Evolutionary conservation across 2,113 vertebrate genomes (phyloP).

Genomic region (Pungitius pungitius): DNA sequence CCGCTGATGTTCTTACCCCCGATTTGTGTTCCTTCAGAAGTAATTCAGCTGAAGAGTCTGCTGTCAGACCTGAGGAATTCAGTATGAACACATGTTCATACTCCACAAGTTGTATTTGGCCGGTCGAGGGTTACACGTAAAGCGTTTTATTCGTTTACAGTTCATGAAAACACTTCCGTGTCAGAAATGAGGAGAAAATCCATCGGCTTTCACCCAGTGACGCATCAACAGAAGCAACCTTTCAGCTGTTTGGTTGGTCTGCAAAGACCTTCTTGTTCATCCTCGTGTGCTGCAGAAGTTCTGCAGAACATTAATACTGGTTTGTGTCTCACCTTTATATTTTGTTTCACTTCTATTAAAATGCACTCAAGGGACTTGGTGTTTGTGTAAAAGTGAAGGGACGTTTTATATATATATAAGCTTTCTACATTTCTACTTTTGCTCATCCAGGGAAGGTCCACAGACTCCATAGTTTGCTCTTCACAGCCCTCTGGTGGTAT

Average conservation of each 20-base stretch:
- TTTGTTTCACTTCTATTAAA: background rate
- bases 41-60: slow-evolving; percentile 9
- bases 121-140: background rate
- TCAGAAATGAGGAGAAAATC: background rate
- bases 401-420: too few relatives aligned
- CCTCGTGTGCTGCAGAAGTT: background rate
- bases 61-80: slow-evolving; percentile 3
- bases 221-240: background rate
- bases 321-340: background rate
- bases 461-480: background rate
- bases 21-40: slow-evolving; percentile 7
- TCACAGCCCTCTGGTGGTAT: slow-evolving; percentile 26
- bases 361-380: background rate
- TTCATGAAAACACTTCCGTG: background rate
- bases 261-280: background rate
- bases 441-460: background rate
- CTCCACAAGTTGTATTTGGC: background rate
- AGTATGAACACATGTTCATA: background rate
- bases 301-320: background rate
- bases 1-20: background rate
- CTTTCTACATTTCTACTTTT: background rate
- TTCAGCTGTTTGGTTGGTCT: background rate
- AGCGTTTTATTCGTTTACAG: background rate
- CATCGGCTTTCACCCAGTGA: background rate
- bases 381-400: too few relatives aligned